These are phyloP conservation scores for Mallateleia sp. DNA, from an alignment of 2,888 invertebrate species.

Conservation along the genomic window DNA sequence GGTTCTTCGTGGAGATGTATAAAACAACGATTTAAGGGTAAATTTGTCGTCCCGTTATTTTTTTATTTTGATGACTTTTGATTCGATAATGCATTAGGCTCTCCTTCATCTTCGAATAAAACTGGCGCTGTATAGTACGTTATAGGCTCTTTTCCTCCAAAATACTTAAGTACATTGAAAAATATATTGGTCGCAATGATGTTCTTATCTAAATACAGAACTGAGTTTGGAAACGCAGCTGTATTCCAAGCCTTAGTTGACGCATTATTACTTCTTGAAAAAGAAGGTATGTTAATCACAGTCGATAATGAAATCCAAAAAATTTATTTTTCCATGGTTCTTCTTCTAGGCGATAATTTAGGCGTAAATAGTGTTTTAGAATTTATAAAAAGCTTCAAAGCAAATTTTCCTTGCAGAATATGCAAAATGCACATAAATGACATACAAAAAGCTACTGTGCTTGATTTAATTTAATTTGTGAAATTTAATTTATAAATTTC, in stretches of 20 bases:
- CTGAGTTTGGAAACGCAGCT: constrained; percentile 18
- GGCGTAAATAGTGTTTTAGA: constrained; percentile 64
- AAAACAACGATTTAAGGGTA: constrained; percentile 33
- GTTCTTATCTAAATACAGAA: constrained; percentile 38
- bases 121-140: constrained; percentile 66
- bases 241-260: constrained; percentile 54
- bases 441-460: not conserved
- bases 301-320: constrained; percentile 1
- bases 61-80: constrained; percentile 78
- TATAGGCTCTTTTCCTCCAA: too few relatives aligned
- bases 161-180: too few relatives aligned
- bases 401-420: constrained; percentile 71
- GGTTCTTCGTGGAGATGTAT: constrained; percentile 56
- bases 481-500: too few relatives aligned
- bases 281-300: constrained; percentile 16
- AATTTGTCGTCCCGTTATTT: constrained; percentile 64
- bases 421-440: not conserved
- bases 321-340: constrained; percentile 33
- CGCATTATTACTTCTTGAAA: constrained; percentile 63
- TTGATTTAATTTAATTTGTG: not conserved
- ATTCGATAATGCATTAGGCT: constrained; percentile 63
- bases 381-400: constrained; percentile 65
- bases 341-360: constrained; percentile 43
- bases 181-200: constrained; percentile 31
- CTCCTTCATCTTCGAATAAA: constrained; percentile 48